Evolutionary conservation across 2,113 vertebrate species (phyloP).

Genomic region (Megaceryle torquata): DNA sequence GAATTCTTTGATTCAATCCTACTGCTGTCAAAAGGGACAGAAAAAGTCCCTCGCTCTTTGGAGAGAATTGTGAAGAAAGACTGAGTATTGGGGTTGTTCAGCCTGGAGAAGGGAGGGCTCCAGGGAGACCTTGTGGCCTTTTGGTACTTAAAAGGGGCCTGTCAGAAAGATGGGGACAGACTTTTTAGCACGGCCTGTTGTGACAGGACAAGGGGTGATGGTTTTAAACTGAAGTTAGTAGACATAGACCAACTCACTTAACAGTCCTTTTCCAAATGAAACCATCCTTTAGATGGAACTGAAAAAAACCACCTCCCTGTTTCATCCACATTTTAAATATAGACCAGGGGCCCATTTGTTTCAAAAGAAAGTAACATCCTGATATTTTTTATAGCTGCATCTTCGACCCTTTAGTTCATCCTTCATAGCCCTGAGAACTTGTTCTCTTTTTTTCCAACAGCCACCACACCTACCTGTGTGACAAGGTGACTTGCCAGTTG

Average conservation of each 20-base stretch:
- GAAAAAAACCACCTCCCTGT: not conserved
- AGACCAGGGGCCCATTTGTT: not conserved
- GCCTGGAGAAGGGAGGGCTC: too few relatives aligned
- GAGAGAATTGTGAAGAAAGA: not conserved
- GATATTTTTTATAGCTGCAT: not conserved
- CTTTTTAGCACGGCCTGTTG: too few relatives aligned
- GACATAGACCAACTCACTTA: accelerated
- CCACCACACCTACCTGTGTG: conserved; percentile 84
- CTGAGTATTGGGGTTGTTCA: too few relatives aligned
- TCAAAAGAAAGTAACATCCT: not conserved
- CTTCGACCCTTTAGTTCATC: not conserved
- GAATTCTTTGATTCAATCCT: not conserved
- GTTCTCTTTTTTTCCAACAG: not conserved
- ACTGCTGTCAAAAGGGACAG: not conserved
- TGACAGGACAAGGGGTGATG: too few relatives aligned
- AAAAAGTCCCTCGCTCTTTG: not conserved
- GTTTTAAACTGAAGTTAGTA: not conserved
- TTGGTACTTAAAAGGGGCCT: too few relatives aligned
- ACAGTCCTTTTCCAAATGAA: not conserved
- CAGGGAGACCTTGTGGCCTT: too few relatives aligned
- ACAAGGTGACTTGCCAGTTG: conserved; percentile 76
- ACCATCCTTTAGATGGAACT: not conserved
- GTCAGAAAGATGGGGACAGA: too few relatives aligned
- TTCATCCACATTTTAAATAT: not conserved
- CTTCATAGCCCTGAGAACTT: not conserved